These are phyloP conservation scores for Caenorhabditis virilis DNA, from an alignment of 2,888 invertebrate genomes.

Conservation along the genomic window DNA sequence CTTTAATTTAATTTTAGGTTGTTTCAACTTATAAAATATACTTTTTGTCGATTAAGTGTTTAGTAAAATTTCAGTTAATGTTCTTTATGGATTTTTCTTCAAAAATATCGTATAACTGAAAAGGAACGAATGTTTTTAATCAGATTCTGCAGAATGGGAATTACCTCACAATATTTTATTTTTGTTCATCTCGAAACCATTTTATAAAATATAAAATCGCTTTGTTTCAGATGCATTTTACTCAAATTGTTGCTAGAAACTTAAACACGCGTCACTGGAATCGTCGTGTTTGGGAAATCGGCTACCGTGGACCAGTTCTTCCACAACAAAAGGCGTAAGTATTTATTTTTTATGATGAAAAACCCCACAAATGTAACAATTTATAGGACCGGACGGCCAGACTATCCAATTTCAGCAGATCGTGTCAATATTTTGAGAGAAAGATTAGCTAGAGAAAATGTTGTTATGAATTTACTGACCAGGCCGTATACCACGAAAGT, in stretches of 20 bases:
- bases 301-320: slow-evolving; percentile 62
- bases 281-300: slow-evolving; percentile 65
- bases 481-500: slow-evolving; percentile 61
- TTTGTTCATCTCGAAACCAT: not conserved
- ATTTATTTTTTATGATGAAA: slow-evolving; percentile 4
- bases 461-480: slow-evolving; percentile 63
- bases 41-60: no score
- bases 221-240: slow-evolving; percentile 41
- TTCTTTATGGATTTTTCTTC: no score
- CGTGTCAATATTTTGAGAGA: slow-evolving; percentile 49
- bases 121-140: no score
- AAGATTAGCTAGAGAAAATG: slow-evolving; percentile 56
- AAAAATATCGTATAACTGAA: no score
- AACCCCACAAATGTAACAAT: not conserved
- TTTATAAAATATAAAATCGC: not conserved
- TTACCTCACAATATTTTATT: not conserved
- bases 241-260: slow-evolving; percentile 43
- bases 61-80: no score
- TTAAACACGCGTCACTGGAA: slow-evolving; percentile 63
- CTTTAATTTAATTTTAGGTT: no score
- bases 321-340: slow-evolving; percentile 63
- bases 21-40: no score
- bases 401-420: slow-evolving; percentile 49
- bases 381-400: slow-evolving; percentile 60
- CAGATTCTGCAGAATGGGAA: no score